Base-by-base conservation (phyloP, 2,888 invertebrate genomes). In the Hypomecis atomaria region DNA sequence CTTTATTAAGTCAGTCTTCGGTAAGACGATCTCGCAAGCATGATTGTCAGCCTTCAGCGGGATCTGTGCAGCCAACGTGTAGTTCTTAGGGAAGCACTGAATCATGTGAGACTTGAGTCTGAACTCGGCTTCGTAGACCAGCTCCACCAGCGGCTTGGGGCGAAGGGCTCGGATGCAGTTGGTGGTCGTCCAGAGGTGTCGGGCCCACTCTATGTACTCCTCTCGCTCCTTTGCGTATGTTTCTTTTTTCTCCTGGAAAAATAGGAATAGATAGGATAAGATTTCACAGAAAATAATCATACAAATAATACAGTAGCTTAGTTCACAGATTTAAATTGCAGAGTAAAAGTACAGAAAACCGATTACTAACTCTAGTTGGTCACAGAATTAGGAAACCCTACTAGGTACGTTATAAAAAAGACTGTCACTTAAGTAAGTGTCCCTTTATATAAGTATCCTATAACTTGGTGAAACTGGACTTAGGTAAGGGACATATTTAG, bases 181-280 rank as follows among this genome's bases (percentile, higher is more conserved):
- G 4, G 70, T 75, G 0, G 69, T 83, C 0, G 72, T 62, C 92
- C 92, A 92, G 0, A 84, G 60, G 0, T 72, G 59, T 65, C 84
- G 88, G 0, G 90, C 90, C 92, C 92, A 92, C 53, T 84, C 84
- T 66, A 74, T 73, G 67, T 74, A 92, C 52, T 88, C 90, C 59
- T 85, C 73, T 66, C 91, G 87, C 67, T 92, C 92, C 42, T 82
- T 78, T 44, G 74, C 64, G 60, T 91, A 92, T 11, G 56, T 62
- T 34, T 79, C 77, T 79, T 84, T 78, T 1, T 84, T 49, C 36
- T 81, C 76, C 92, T 92, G 66, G 0, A 74, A 77, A 5, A 1
- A n/a, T n/a, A n/a, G n/a, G n/a, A n/a, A n/a, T n/a, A n/a, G n/a
- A n/a, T n/a, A n/a, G n/a, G n/a, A n/a, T n/a, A n/a, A n/a, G n/a